phyloP scores from a whole-genome alignment of 2,113 vertebrate species.

The Prinia subflava region DNA sequence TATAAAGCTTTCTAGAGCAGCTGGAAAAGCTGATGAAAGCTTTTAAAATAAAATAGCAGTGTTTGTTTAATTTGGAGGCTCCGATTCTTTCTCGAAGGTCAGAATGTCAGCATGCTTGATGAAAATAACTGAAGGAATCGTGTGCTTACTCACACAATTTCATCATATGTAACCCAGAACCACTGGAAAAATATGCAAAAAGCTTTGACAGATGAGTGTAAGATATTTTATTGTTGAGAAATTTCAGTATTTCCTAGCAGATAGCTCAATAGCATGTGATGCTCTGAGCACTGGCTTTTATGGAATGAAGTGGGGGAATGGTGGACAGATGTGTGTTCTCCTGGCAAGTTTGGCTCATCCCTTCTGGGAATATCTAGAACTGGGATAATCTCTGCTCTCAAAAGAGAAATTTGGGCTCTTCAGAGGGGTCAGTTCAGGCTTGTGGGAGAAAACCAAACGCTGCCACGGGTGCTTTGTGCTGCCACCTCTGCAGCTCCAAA shows the following conservation, averaged over 20 bases:
- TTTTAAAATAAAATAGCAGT: constrained; percentile 29
- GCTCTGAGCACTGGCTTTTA: background rate
- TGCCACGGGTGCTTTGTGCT: background rate
- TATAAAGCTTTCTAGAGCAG: background rate
- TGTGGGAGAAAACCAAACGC: background rate
- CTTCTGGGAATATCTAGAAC: background rate
- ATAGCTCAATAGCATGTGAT: background rate
- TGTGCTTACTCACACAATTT: background rate
- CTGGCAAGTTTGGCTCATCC: background rate
- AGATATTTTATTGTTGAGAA: background rate
- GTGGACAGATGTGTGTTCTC: background rate
- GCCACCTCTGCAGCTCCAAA: background rate
- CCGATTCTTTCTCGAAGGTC: background rate
- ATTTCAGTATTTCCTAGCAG: background rate
- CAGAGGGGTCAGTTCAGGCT: background rate
- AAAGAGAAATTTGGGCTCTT: background rate
- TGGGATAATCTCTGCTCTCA: background rate
- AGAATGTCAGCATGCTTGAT: background rate
- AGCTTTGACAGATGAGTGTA: background rate
- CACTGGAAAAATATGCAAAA: background rate
- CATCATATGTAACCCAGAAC: background rate
- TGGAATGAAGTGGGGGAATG: background rate
- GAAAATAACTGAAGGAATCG: background rate
- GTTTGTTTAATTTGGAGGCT: constrained; percentile 40
- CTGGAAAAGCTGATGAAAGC: constrained; percentile 43